Evolutionary conservation across 2,113 vertebrate genomes (phyloP), one percentile per base, ranked within the genome.

Genomic region (Odobenus rosmarus): DNA sequence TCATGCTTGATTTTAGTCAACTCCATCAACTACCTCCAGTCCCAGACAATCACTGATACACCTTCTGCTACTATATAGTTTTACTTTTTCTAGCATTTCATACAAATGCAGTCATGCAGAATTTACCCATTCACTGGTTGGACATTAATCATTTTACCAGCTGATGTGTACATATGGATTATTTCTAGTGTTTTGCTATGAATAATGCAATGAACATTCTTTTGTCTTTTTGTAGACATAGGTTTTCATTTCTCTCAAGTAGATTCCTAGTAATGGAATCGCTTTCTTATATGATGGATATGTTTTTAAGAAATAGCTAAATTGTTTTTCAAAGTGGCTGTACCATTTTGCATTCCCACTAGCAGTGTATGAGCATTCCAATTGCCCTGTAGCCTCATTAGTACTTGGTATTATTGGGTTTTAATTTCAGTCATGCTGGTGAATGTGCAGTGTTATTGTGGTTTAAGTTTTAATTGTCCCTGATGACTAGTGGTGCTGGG

Each of bases 211-310:
- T 79, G 61, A 93, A 90, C 59, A 77, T 94, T 85, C 10, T 57
- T 9, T 15, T 90, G 53, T 55, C 28, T 74, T 55, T 90, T 85
- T 90, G 87, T 94, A 64, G 81, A 81, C 49, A 74, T 88, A 5
- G 31, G 36, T 71, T 95, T 95, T 92, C 26, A n/a, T 87, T 92
- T 95, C 76, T 92, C 57, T 74, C 55, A 18, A 46, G 84, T 88
- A 88, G 57, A 96, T 74, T 46, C 53, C 42, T 90, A 90, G n/a
- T 46, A 88, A 71, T 91, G 59, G 69, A 87, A 85, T 81, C 74
- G 24, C 74, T 81, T 57, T 33, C 31, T 64, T 81, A 3, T 39
- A 49, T 81, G 62, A 13, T 93, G 71, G 85, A 23, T 87, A 4
- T 87, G 24, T 94, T 91, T 96, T 94, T 87, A 94, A 64, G 36